Evolutionary conservation across 2,113 vertebrate species (phyloP), one percentile per base, ranked within the genome.

Genomic region (Pangasianodon hypophthalmus): DNA sequence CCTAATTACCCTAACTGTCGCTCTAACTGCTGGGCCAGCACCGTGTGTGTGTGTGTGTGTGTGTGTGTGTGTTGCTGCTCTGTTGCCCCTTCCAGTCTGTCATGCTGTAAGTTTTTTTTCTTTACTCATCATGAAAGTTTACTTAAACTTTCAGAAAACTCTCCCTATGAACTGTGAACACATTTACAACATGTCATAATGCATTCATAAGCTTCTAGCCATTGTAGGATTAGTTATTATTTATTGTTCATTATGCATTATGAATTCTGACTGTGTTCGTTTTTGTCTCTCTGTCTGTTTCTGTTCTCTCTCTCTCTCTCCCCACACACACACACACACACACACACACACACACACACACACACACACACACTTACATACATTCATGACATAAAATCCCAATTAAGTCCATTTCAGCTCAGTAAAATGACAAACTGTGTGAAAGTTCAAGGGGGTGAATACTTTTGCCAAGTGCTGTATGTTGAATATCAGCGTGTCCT

Each of bases 1-100:
- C 7, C 73, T 90, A 88, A 90, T 91, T 90, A 90, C 62, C 71
- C 86, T 81, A n/a, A 81, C 82, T 90, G 81, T 90, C 91, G 48
- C 50, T 88, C 81, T 79, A 37, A 37, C 50, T 81, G 60, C 60
- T 32, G 14, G 21, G 14, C 46, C 29, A 64, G 26, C 60, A 77
- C 19, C 87, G n/a, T 77, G 52, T 84, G n/a, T 67, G 84, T 54
- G 85, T 84, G 82, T 69, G 32, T 58, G 44, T 67, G 85, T 80
- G 46, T 79, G 52, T 48, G 50, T 85, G 73, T 60, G 32, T 82
- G 32, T 88, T 48, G 46, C 3, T 44, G 24, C 3, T 41, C 16
- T 52, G 73, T 83, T 50, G 41, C 50, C 87, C 80, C 73, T 79
- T 60, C 10, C 69, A 85, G 58, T 0, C 71, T 88, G 58, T 79